Evolutionary conservation across 2,888 invertebrate species (phyloP), one percentile per base, ranked within the genome.

Genomic region (Pristionchus arcanus): DNA sequence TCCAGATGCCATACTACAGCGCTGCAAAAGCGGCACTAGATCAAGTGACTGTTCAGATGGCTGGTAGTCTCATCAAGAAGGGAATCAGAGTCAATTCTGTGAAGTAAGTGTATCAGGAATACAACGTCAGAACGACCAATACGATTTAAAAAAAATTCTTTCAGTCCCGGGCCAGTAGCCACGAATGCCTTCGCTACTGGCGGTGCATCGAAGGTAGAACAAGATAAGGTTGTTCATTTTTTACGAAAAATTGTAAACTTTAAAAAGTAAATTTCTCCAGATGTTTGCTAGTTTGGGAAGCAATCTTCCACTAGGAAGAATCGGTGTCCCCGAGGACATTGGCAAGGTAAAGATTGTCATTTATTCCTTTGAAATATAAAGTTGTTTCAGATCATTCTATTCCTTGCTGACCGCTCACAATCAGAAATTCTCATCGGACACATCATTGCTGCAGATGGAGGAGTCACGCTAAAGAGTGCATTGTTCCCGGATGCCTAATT

Each of bases 1-100:
- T n/a, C 25, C 31, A 77, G 74, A 37, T 77, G 25, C 42, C 42
- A 16, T 77, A 42, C 74, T 42, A 37, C 25, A 11, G 37, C 21
- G 74, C 42, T 25, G 74, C 74, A 5, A 77, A 77, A 25, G 9
- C 74, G 3, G 37, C 74, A 16, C 74, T 77, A 42, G 74, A 42
- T n/a, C 37, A 77, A 11, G 3, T 77, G 5, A 71, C 71, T 0
- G 16, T 71, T 31, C 71, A 71, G 34, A 71, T 71, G 71, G 71
- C 71, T 16, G 71, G 34, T 1, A 71, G 71, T 71, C 71, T 71
- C 13, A 34, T 34, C 31, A 71, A 71, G 34, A 71, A 71, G 34
- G 71, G 71, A 71, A 71, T 71, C 71, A 71, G 71, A 34, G 71
- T 71, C 16, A 71, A 71, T 31, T 71, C 71, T 16, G 71, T 71